These are phyloP conservation scores for Athrips mouffetella DNA, from an alignment of 2,888 invertebrate species.

Conservation along the genomic window DNA sequence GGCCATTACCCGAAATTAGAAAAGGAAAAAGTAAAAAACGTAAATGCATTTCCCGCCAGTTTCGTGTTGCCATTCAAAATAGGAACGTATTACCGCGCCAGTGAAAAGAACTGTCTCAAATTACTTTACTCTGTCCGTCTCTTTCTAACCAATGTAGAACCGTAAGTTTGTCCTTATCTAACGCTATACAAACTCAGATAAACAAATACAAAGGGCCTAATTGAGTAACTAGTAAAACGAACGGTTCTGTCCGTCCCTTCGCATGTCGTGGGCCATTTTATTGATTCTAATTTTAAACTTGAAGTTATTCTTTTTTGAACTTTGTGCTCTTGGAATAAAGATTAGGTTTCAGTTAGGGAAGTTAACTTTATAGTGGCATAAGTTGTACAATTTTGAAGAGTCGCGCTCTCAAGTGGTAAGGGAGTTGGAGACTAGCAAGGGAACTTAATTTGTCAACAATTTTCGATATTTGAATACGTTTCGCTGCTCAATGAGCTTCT, in stretches of 20 bases:
- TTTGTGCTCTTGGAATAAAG: constrained; percentile 28
- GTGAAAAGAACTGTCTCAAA: constrained; percentile 79
- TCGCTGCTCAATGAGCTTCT: constrained; percentile 74
- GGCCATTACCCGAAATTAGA: constrained; percentile 68
- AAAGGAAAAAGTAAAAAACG: constrained; percentile 59
- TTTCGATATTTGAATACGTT: constrained; percentile 78
- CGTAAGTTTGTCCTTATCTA: constrained; percentile 44
- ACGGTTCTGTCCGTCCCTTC: constrained; percentile 72
- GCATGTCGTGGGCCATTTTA: constrained; percentile 45
- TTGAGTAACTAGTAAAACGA: constrained; percentile 79
- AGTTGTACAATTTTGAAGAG: constrained; percentile 65
- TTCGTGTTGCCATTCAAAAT: constrained; percentile 76
- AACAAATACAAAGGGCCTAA: constrained; percentile 80
- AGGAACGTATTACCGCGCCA: constrained; percentile 70
- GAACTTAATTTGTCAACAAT: constrained; percentile 79
- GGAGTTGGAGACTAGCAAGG: constrained; percentile 66
- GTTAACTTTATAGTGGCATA: constrained; percentile 30
- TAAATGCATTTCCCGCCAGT: constrained; percentile 75
- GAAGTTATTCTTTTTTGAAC: constrained; percentile 28
- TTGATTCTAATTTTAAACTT: constrained; percentile 21
- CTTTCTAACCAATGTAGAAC: constrained; percentile 31
- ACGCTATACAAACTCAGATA: constrained; percentile 76
- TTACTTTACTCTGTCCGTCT: constrained; percentile 60
- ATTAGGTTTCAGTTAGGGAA: neutral
- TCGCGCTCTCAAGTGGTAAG: constrained; percentile 72